A percentile compares a stretch with the other conserved stretches of the same genome.
These are phyloP conservation scores for Leptodactylus fuscus DNA, from an alignment of 2,113 vertebrate species.

Conservation along the genomic window DNA sequence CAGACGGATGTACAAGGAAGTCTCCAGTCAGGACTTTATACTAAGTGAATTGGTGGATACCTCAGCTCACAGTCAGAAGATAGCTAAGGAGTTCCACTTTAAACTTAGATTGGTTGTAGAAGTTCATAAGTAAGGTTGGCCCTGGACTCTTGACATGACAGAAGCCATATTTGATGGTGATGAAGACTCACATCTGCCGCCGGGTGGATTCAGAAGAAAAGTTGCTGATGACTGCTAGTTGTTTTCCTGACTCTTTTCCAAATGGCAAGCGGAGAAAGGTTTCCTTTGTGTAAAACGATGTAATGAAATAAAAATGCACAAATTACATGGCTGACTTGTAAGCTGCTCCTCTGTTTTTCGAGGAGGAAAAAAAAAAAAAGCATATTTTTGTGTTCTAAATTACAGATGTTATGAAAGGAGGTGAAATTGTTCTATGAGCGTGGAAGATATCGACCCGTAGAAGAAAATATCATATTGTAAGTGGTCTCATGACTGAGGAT, in stretches of 20 bases:
- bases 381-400: constrained; percentile 15
- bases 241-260: neutral
- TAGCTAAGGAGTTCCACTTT: too few species aligned
- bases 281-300: constrained; percentile 24
- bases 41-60: too few species aligned
- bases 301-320: constrained; percentile 50
- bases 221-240: neutral
- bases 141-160: neutral
- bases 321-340: constrained; percentile 37
- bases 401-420: constrained; percentile 21
- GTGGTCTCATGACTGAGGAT: too few species aligned
- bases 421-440: neutral
- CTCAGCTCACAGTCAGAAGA: too few species aligned
- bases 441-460: too few species aligned
- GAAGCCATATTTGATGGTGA: neutral
- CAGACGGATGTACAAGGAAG: too few species aligned
- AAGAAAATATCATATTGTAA: neutral
- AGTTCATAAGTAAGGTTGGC: neutral
- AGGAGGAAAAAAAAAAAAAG: constrained; percentile 18
- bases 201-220: neutral
- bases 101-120: too few species aligned
- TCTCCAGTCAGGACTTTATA: too few species aligned
- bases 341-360: neutral
- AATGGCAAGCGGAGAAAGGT: constrained; percentile 14
- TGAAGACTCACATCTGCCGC: neutral